Base-by-base conservation (phyloP, 2,888 invertebrate genomes). In the Epinotia demarniana region DNA sequence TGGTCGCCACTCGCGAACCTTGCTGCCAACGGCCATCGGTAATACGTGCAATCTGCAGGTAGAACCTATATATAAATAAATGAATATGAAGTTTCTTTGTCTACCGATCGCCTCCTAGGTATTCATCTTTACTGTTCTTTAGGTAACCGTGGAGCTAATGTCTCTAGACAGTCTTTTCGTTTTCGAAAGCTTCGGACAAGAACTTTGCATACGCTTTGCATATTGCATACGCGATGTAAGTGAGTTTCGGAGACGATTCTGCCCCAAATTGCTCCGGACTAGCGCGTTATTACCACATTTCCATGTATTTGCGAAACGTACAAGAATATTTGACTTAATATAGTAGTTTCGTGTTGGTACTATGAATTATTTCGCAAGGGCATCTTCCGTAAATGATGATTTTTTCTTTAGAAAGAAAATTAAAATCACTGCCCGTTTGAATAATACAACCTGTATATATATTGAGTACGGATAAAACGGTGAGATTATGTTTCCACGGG, bases 121-220 rank as follows among this genome's bases (percentile, higher is more conserved):
- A 49, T 49, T 49, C 46, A 16, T 16, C 1, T 53, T 49, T 49
- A 49, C 6, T 53, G 53, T 53, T 53, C 53, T 53, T 16, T n/a
- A 53, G 53, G n/a, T 53, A 53, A 39, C 39, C 33, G 13, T 53
- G n/a, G 53, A n/a, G n/a, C 53, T 53, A 53, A 53, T 53, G 33
- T 61, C 33, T 33, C 33, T 61, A 61, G 33, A 33, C 3, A 13
- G 19, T 58, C 71, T 62, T 58, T 53, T n/a, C 64, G 23, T 58
- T 72, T 43, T 43, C 46, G 27, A 58, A 13, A 64, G 64, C 58
- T 53, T 53, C 57, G 64, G 72, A 49, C 57, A 23, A 53, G 68
- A 27, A 23, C 46, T 74, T 58, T 68, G 73, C 73, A 69, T 69
- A 74, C 55, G 46, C n/a, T 74, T 73, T 73, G 73, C 73, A 73